Conservation (phyloP, 1,140 invertebrate species). For the Macrobrachium nipponense region DNA sequence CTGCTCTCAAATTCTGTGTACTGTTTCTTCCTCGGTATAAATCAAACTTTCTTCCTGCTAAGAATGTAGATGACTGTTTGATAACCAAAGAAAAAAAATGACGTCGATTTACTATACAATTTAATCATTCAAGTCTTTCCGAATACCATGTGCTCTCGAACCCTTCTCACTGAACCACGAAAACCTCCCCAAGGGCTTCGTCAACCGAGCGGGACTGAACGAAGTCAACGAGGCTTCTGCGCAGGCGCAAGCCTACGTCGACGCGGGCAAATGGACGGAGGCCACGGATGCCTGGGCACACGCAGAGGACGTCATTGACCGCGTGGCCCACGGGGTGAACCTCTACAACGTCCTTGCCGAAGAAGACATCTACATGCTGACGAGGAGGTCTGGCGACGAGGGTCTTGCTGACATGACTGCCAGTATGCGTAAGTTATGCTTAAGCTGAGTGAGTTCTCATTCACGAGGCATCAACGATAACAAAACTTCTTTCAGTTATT, state of each 20-base stretch:
- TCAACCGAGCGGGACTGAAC: conserved; percentile 69
- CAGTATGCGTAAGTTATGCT: conserved; percentile 45
- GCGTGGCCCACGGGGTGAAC: conserved; percentile 76
- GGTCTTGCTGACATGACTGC: conserved; percentile 55
- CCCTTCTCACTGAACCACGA: too few species aligned
- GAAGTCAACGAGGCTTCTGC: conserved; percentile 67
- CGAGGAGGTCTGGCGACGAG: neutral
- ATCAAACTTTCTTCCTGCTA: too few species aligned
- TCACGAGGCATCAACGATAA: too few species aligned
- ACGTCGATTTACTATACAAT: too few species aligned
- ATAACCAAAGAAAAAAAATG: too few species aligned
- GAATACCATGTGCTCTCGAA: too few species aligned
- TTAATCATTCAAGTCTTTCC: too few species aligned
- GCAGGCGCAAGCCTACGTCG: conserved; percentile 67
- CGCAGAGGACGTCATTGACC: conserved; percentile 74
- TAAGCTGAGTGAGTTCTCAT: too few species aligned
- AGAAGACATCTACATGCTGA: conserved; percentile 51
- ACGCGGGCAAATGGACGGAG: conserved; percentile 69
- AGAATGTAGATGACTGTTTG: too few species aligned
- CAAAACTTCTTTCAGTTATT: too few species aligned
- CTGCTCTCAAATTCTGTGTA: too few species aligned
- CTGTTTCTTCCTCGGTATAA: too few species aligned
- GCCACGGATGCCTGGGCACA: conserved; percentile 77
- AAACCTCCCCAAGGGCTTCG: conserved; percentile 68
- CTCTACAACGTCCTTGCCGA: conserved; percentile 82